Evolutionary conservation across 1,140 invertebrate genomes (phyloP).

Genomic region (Drosophila azteca): DNA sequence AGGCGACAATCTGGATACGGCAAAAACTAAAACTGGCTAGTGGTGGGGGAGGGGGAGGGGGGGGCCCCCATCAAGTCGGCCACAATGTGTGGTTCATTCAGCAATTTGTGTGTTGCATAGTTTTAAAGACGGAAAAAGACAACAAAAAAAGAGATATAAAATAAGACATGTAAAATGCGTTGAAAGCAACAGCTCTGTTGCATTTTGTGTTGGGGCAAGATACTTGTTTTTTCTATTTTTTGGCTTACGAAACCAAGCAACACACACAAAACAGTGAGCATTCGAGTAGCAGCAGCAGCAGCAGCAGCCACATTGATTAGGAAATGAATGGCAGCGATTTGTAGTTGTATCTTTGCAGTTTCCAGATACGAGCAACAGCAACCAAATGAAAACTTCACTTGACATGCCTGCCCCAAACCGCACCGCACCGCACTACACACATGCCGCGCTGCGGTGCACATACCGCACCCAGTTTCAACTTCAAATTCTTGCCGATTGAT

Average conservation of each 20-base stretch:
- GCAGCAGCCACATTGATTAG: conserved; percentile 45
- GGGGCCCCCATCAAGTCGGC: conserved; percentile 12
- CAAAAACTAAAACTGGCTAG: conserved; percentile 35
- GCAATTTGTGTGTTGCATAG: conserved; percentile 37
- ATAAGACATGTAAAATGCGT: conserved; percentile 67
- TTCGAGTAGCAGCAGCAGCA: conserved; percentile 16
- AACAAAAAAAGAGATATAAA: conserved; percentile 23
- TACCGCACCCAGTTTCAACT: conserved; percentile 62
- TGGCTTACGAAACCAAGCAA: conserved; percentile 36
- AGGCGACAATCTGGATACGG: conserved; percentile 63
- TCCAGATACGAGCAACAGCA: conserved; percentile 10
- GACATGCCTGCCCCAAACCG: conserved; percentile 42
- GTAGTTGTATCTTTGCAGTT: conserved; percentile 46
- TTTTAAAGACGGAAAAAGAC: conserved; percentile 32
- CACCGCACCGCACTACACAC: neutral
- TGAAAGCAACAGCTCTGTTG: conserved; percentile 22
- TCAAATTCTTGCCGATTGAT: conserved; percentile 70
- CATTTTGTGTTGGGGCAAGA: conserved; percentile 35
- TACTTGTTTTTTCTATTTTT: conserved; percentile 41
- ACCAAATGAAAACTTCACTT: conserved; percentile 39
- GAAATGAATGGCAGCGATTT: conserved; percentile 57
- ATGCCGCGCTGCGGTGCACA: conserved; percentile 4
- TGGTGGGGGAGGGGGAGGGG: conserved; percentile 3
- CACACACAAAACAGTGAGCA: conserved; percentile 28
- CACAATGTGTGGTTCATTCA: conserved; percentile 46